Evolutionary conservation across 2,113 vertebrate genomes (phyloP).

Genomic region (Muntiacus muntjak): DNA sequence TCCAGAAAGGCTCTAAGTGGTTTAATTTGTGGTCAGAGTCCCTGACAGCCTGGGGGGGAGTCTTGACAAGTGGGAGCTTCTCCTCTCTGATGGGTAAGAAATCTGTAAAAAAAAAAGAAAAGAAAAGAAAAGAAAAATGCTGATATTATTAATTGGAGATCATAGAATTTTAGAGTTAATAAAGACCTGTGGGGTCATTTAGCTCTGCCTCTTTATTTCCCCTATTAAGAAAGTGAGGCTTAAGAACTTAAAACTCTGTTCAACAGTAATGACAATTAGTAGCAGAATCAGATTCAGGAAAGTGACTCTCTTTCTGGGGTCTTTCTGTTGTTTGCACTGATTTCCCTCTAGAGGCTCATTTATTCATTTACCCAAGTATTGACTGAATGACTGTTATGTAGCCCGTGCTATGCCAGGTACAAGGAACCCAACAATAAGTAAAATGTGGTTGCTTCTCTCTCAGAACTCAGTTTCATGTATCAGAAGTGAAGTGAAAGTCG

Average conservation of each 20-base stretch:
- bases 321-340: background rate
- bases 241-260: background rate
- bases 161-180: background rate
- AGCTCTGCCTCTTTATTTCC: background rate
- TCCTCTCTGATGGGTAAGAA: background rate
- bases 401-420: background rate
- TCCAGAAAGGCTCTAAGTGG: background rate
- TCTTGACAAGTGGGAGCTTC: background rate
- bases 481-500: background rate
- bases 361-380: background rate
- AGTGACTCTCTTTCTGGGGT: background rate
- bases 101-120: background rate
- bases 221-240: background rate
- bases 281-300: background rate
- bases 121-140: background rate
- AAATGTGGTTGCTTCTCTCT: background rate
- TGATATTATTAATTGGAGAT: background rate
- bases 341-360: background rate
- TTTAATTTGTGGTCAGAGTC: background rate
- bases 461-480: background rate
- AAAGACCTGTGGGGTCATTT: background rate
- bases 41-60: background rate
- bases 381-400: background rate
- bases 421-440: background rate
- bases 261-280: background rate